Evolutionary conservation across 2,888 invertebrate species (phyloP).

Genomic region (Hirtodrosophila duncani): DNA sequence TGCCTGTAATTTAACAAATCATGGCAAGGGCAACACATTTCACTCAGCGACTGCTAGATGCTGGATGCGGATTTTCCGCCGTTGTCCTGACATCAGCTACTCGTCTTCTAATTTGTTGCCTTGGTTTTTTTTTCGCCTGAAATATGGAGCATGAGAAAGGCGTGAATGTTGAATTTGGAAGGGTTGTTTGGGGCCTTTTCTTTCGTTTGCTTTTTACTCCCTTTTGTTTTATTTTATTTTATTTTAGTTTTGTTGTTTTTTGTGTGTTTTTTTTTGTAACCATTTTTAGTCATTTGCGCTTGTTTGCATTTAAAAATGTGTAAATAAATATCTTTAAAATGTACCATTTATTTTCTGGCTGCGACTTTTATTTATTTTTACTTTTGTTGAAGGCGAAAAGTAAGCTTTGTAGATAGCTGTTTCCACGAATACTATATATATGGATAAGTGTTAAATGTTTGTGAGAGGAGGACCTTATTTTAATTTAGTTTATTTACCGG

Average conservation of each 20-base stretch:
- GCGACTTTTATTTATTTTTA: conserved; percentile 23
- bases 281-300: conserved; percentile 27
- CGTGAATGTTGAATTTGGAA: too few species aligned
- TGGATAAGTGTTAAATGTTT: conserved; percentile 6
- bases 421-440: neutral
- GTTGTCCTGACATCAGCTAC: conserved; percentile 27
- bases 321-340: conserved; percentile 46
- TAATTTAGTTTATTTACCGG: conserved; percentile 16
- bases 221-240: conserved; percentile 17
- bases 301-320: conserved; percentile 47
- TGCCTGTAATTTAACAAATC: conserved; percentile 58
- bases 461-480: conserved; percentile 1
- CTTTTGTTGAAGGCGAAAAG: conserved; percentile 10
- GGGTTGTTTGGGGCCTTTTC: too few species aligned
- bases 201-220: conserved; percentile 4
- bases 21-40: conserved; percentile 46
- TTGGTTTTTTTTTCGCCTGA: neutral
- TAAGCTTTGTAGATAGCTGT: conserved; percentile 17
- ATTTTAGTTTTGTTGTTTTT: conserved; percentile 5
- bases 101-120: conserved; percentile 4
- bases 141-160: too few species aligned
- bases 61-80: conserved; percentile 36
- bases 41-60: conserved; percentile 23
- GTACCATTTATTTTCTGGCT: conserved; percentile 22
- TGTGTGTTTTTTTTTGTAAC: conserved; percentile 2